Evolutionary conservation across 2,113 vertebrate genomes (phyloP), one percentile per base, ranked within the genome.

Genomic region (Phocoena phocoena): DNA sequence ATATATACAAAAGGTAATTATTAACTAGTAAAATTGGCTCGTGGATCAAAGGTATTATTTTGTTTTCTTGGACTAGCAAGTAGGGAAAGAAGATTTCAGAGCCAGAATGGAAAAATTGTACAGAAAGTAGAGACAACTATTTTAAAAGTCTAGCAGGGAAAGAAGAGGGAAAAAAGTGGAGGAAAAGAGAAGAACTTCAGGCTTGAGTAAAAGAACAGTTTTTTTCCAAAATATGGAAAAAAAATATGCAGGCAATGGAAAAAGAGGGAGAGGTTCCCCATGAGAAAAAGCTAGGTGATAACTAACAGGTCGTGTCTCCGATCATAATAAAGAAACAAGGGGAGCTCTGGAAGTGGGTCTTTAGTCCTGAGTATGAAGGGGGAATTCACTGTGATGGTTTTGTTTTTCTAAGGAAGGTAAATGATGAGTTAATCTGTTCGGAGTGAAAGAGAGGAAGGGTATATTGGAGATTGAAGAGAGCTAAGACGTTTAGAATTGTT

Each of bases 21-120:
- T 62, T 90, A 90, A 90, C 71, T 94, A 73, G 9, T 67, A 84
- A 88, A 73, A 88, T 4, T 70, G 25, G 13, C 28, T 82, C n/a
- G 1, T 41, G 50, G 28, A 6, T 92, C 3, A 88, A 76, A 92
- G 20, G 70, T 67, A 38, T 28, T 62, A 31, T 95, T 86, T 47
- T 80, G 17, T 3, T 76, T 81, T 97, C 77, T 86, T 91, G 28
- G 77, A 21, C 60, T 60, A 65, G 21, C 10, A 8, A 55, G 4
- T 55, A 5, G 33, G 89, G 38, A 67, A 58, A 86, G 76, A 11
- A 81, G 38, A 60, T 41, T 73, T 88, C 82, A 88, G 85, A 76
- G 25, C 11, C 13, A 90, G 74, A 79, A 18, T 70, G 18, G 33
- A 33, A 38, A 88, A 23, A 41, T 0, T 79, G 36, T 13, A 25